These are phyloP conservation scores for Myopa testacea DNA, from an alignment of 2,888 invertebrate genomes.

Conservation along the genomic window DNA sequence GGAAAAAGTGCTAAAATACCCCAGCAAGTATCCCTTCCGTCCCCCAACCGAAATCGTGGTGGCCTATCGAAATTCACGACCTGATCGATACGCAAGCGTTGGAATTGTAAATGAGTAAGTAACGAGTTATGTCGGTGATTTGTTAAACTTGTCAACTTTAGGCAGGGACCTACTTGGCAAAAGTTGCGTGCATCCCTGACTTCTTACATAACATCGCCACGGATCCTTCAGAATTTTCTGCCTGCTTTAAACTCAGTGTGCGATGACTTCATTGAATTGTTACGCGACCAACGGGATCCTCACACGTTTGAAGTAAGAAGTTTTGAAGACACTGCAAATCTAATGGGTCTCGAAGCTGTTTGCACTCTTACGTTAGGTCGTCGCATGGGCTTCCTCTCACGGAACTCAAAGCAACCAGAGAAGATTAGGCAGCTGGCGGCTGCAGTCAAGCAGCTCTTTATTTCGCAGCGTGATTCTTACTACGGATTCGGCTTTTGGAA, in stretches of 20 bases:
- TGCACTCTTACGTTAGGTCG: constrained; percentile 84
- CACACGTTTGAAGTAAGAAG: constrained; percentile 72
- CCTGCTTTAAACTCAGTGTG: constrained; percentile 81
- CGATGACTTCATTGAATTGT: constrained; percentile 80
- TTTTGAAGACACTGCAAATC: constrained; percentile 81
- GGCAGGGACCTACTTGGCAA: constrained; percentile 84
- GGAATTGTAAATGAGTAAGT: constrained; percentile 87
- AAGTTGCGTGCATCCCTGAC: constrained; percentile 79
- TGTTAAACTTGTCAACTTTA: constrained; percentile 56
- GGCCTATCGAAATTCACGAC: constrained; percentile 78
- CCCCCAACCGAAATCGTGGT: constrained; percentile 87
- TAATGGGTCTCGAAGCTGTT: constrained; percentile 84
- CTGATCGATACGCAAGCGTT: constrained; percentile 83
- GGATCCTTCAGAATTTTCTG: constrained; percentile 79
- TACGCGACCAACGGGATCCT: constrained; percentile 71
- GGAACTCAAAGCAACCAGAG: constrained; percentile 70
- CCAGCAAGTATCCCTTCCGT: constrained; percentile 81
- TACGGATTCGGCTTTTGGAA: constrained; percentile 86
- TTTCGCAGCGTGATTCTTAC: constrained; percentile 83
- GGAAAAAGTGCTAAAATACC: constrained; percentile 79
- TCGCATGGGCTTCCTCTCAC: constrained; percentile 78
- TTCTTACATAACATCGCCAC: constrained; percentile 80
- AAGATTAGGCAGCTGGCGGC: constrained; percentile 75
- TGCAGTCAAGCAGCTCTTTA: constrained; percentile 83
- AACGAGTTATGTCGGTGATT: background rate